Evolutionary conservation across 2,113 vertebrate species (phyloP), one percentile per base, ranked within the genome.

Genomic region (Girardinichthys multiradiatus): DNA sequence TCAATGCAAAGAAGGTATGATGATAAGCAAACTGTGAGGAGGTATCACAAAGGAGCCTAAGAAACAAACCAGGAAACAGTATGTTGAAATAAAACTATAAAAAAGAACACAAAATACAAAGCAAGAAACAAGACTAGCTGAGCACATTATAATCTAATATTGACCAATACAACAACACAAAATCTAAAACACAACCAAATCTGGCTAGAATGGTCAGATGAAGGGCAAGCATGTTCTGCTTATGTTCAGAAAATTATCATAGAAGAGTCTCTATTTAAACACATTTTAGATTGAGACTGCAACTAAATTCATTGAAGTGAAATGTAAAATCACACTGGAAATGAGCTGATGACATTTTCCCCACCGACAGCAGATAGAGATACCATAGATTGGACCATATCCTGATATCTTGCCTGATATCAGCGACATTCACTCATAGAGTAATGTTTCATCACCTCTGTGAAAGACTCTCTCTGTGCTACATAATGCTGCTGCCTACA

Each of bases 391-490:
- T 76, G 37, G 48, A 26, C 60, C 51, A 30, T 65, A 73, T 77
- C 73, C 57, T 57, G 48, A 83, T 70, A 64, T 68, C 5, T 21
- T 63, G 60, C 60, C 67, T 29, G 76, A 84, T 69, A 83, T 84
- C 85, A 66, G 63, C 62, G 24, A 64, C 65, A 42, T 76, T 72
- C 64, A 57, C 78, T 74, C 80, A 86, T 72, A 70, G 54, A 73
- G 66, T 62, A 76, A 80, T 85, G 85, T 82, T 84, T 83, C 77
- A 71, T 64, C 26, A 62, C 76, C 64, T 75, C 78, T 78, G 76
- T 88, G 81, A 77, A 68, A 87, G 79, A 73, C 72, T 31, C 80
- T 79, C 31, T 45, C 39, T 86, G 84, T 77, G 82, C 83, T 71
- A 60, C 68, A 74, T 82, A 79, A 82, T 57, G 75, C 72, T 33